Conservation (phyloP, 2,888 invertebrate species). For the Prenolepis imparis region DNA sequence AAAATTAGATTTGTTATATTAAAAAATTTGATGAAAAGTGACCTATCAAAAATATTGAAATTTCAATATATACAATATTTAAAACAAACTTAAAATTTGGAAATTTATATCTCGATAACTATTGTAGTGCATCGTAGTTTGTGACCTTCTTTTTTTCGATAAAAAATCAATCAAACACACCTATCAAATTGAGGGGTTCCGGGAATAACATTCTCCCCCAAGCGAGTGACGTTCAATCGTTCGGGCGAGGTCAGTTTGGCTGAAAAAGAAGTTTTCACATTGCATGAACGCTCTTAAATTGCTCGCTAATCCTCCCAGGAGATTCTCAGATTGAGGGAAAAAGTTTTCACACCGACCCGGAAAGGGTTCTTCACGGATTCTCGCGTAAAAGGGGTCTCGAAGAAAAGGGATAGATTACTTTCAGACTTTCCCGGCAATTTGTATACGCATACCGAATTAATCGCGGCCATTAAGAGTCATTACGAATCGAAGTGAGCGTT, state of each 20-base stretch:
- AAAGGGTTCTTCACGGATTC: neutral
- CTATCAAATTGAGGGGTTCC: too few species aligned
- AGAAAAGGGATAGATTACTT: slow-evolving; percentile 23
- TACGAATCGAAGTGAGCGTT: slow-evolving; percentile 39
- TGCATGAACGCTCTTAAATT: neutral
- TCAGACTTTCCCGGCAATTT: slow-evolving; percentile 29
- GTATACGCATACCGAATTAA: slow-evolving; percentile 46
- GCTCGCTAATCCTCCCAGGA: slow-evolving; percentile 12
- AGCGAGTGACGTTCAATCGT: neutral
- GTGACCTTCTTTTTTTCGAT: too few species aligned
- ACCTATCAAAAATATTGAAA: too few species aligned
- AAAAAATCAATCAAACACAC: too few species aligned
- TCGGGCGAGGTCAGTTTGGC: neutral
- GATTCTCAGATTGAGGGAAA: slow-evolving; percentile 8
- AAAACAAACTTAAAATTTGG: too few species aligned
- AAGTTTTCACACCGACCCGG: slow-evolving; percentile 9
- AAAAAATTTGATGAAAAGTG: too few species aligned
- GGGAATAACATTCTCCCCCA: too few species aligned
- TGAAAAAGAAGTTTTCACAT: neutral
- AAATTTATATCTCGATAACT: too few species aligned
- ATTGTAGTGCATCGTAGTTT: too few species aligned
- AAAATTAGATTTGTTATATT: too few species aligned
- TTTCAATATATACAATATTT: too few species aligned
- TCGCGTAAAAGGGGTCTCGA: neutral
- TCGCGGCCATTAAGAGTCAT: slow-evolving; percentile 47